Base-by-base conservation (phyloP, 2,888 invertebrate genomes). In the Aphodius sticticus region DNA sequence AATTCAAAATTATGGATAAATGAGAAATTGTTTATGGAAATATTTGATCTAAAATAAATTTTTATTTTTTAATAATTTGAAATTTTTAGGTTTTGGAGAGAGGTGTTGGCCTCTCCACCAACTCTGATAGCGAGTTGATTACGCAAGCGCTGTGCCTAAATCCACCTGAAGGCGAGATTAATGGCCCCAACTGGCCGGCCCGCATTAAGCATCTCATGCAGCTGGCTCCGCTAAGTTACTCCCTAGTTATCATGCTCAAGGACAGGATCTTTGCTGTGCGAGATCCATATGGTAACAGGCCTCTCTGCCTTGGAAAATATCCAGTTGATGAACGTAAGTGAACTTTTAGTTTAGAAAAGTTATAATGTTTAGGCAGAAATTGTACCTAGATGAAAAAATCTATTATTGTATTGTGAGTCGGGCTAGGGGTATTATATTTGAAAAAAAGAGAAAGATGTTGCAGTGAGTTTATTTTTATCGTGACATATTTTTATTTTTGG, bases 221-320 rank as follows among this genome's bases (percentile, higher is more conserved):
- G 86, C 90, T 97, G 84, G 96, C 98, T 0, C 96, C 97, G 0
- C 91, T 98, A n/a, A 97, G 98, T 77, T 99, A 99, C 89, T 98
- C 99, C 0, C 90, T 99, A 82, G 95, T 98, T 26, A 95, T 99
- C 80, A 96, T 99, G 96, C 93, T 96, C 86, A 94, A 96, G 86
- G 97, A 98, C 88, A 94, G 94, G 85, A 96, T 99, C 83, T 99
- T 97, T 88, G 99, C 98, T 0, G 96, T 99, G 0, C 91, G 99
- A 71, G 99, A 99, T 90, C 97, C 99, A 0, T 99, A 96, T 88
- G 99, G 99, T n/a, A 99, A 99, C 90, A 92, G 99, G 70, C 99
- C 99, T 0, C 92, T 99, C 0, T 99, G 98, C 87, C 91, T 99
- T 81, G 99, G 99, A 76, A 96, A 96, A 91, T 79, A 79, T 72